phyloP scores from a whole-genome alignment of 53 echinoderm and acorn worm genomes.

The Mesocentrotus franciscanus region DNA sequence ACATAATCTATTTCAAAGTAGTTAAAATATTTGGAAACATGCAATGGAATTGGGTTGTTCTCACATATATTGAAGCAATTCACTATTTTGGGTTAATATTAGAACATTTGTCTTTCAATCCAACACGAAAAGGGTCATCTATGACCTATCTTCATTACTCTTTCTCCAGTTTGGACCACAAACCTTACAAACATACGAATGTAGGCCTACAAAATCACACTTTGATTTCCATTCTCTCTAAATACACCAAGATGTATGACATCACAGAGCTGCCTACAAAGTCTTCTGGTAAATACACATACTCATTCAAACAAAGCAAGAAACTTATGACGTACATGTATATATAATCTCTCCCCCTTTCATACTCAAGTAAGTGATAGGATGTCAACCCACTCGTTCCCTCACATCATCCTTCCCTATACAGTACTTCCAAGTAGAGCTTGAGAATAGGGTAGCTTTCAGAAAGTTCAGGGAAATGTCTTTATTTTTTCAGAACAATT shows the following conservation, averaged over 20 bases:
- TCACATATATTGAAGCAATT: too few relatives aligned
- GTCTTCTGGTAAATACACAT: neutral
- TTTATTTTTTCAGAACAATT: slow-evolving; percentile 17
- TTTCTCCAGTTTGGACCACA: too few relatives aligned
- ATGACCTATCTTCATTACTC: too few relatives aligned
- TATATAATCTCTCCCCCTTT: neutral
- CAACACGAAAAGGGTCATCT: too few relatives aligned
- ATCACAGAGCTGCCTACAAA: neutral
- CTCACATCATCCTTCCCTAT: neutral
- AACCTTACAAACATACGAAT: neutral
- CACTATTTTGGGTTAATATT: too few relatives aligned
- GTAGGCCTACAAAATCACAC: neutral
- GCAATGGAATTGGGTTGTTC: too few relatives aligned
- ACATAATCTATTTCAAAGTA: neutral
- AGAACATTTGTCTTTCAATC: too few relatives aligned
- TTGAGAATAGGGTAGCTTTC: neutral
- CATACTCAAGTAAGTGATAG: neutral
- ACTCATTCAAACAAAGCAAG: neutral
- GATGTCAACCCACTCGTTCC: neutral
- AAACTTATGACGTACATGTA: slow-evolving; percentile 1
- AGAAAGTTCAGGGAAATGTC: neutral
- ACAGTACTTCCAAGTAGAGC: neutral
- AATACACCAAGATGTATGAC: neutral
- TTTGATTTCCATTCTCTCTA: neutral
- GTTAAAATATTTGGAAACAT: neutral